Percentiles rank a stretch among this genome's conserved stretches.
phyloP scores from a whole-genome alignment of 2,797 vertebrate genomes.

The Pyrocephalus nanus region DNA sequence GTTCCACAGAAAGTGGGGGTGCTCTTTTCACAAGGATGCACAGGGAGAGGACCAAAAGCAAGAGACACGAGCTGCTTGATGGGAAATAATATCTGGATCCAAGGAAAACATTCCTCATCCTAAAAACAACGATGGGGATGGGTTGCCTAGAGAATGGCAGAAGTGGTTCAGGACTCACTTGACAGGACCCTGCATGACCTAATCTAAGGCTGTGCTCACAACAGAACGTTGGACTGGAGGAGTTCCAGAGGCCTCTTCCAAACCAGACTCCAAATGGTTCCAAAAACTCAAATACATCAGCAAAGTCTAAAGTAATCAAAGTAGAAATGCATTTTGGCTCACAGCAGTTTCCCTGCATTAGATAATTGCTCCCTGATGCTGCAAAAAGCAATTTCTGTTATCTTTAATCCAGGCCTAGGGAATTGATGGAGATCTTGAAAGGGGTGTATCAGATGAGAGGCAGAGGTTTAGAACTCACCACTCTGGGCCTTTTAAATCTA shows the following conservation, averaged over 20 bases:
- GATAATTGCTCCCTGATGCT: constrained; percentile 11
- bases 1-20: not conserved
- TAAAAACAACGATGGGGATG: not conserved
- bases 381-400: not conserved
- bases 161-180: not conserved
- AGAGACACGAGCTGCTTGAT: not conserved
- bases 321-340: constrained; percentile 13
- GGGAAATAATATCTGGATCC: not conserved
- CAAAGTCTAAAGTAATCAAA: not conserved
- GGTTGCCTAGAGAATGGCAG: not conserved
- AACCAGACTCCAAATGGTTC: not conserved
- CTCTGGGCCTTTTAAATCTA: not conserved
- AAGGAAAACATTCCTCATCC: not conserved
- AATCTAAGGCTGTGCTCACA: not conserved
- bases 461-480: not conserved
- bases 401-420: not conserved
- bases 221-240: not conserved
- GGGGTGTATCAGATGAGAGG: not conserved
- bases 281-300: not conserved
- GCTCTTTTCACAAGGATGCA: not conserved
- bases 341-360: constrained; percentile 13
- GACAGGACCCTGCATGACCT: not conserved
- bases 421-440: not conserved
- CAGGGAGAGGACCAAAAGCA: not conserved
- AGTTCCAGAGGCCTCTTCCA: not conserved